A percentile compares a stretch with the other conserved stretches of the same genome.
phyloP scores from a whole-genome alignment of 2,113 vertebrate species.

The Oreochromis tanganicae region DNA sequence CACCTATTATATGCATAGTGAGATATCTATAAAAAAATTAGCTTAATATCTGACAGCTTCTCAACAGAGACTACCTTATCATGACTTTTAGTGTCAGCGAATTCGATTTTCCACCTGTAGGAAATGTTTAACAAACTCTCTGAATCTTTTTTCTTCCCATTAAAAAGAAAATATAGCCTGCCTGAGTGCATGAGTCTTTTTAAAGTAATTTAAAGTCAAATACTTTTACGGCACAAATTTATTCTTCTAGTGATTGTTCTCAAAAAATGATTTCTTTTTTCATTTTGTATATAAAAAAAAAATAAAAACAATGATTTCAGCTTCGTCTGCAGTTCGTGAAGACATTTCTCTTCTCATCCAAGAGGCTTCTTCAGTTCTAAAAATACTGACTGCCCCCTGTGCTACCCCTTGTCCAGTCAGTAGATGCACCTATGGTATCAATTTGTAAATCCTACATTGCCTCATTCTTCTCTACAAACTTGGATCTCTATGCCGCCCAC shows the following conservation, averaged over 20 bases:
- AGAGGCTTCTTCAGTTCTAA: background rate
- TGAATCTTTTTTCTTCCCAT: background rate
- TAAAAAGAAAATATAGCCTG: background rate
- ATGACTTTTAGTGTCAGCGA: background rate
- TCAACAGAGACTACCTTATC: background rate
- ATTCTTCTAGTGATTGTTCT: background rate
- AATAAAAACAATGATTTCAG: background rate
- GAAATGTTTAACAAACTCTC: background rate
- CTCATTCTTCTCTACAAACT: no score
- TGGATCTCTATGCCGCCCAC: no score
- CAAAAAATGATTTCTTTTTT: background rate
- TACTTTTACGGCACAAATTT: background rate
- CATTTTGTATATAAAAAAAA: no score
- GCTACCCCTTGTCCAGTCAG: background rate
- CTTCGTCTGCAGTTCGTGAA: background rate
- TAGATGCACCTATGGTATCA: background rate
- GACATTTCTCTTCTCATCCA: background rate
- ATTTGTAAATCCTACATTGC: background rate
- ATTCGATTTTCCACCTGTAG: background rate
- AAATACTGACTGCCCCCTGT: background rate
- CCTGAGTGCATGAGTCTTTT: background rate
- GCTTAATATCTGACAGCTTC: background rate
- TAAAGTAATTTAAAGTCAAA: background rate
- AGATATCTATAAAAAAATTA: fast-evolving
- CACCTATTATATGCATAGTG: background rate